Evolutionary conservation across 2,113 vertebrate species (phyloP), one percentile per base, ranked within the genome.

Genomic region (Pteronura brasiliensis): DNA sequence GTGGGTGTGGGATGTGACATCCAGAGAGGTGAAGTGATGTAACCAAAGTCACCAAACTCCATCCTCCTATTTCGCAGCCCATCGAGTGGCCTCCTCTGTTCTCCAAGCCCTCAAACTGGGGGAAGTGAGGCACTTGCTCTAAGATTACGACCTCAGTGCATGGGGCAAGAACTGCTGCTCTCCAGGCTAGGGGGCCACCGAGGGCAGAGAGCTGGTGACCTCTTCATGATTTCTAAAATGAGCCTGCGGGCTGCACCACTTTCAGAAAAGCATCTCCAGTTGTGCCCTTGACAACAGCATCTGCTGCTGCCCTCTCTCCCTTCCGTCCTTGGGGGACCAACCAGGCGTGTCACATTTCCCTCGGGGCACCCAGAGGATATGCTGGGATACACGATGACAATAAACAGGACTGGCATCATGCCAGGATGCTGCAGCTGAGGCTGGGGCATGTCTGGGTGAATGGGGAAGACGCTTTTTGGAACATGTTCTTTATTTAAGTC

Each of bases 381-480:
- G 7, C 76, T 27, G 55, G 52, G 57, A 27, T 31, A 21, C 69
- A 44, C 0, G 7, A 4, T 17, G 88, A 83, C 57, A 27, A 23
- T 1, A 8, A 4, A 13, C 3, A 21, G 36, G 87, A 0, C 0
- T 10, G 27, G 18, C 39, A 1, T 17, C 25, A 1, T 18, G 42
- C 71, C 10, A 6, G 90, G 27, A 20, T 1, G 36, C 69, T 39
- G 89, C 9, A 34, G 18, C 49, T 27, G 0, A 0, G 21, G 44
- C 21, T 8, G 25, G 44, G 25, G 11, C 1, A 1, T 59, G n/a
- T 27, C 25, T 0, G 0, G 12, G 9, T 12, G 11, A 71, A 14
- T 23, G 49, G 67, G n/a, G 25, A n/a, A 31, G 65, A 18, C 18
- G 36, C 4, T 57, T 67, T 39, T 65, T 25, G 76, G 34, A 25